Conservation (phyloP, 2,888 invertebrate genomes). For the Nemurella pictetii region DNA sequence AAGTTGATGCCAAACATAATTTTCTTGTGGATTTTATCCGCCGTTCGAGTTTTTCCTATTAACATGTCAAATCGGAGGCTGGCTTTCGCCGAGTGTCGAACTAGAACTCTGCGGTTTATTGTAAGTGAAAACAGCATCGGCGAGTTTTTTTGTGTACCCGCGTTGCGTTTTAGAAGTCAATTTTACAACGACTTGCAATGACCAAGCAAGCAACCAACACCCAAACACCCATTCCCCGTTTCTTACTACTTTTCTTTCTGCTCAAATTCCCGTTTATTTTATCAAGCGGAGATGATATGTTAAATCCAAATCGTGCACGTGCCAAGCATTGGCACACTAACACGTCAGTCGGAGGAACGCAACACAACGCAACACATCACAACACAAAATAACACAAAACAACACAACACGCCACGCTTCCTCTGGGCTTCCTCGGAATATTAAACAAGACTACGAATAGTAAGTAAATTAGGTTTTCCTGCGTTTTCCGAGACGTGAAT, state of each 20-base stretch:
- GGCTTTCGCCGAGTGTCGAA: too few species aligned
- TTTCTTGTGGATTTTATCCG: too few species aligned
- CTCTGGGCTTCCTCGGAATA: background rate
- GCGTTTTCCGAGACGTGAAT: background rate
- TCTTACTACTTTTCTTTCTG: background rate
- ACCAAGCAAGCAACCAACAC: too few species aligned
- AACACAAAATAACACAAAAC: too few species aligned
- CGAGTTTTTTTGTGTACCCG: too few species aligned
- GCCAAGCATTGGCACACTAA: background rate
- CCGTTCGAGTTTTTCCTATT: too few species aligned
- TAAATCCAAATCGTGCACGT: background rate
- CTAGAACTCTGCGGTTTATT: too few species aligned
- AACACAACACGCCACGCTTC: background rate
- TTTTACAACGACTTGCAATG: too few species aligned
- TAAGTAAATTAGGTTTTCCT: conserved; percentile 9
- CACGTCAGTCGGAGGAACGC: background rate
- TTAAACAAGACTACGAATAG: background rate
- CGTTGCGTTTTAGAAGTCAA: too few species aligned
- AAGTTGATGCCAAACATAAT: background rate
- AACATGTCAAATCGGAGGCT: too few species aligned
- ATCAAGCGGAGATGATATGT: background rate
- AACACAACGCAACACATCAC: too few species aligned
- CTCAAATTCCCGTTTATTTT: background rate
- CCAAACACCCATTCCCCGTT: background rate
- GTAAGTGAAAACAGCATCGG: too few species aligned